A percentile compares a stretch with the other conserved stretches of the same genome.
These are phyloP conservation scores for Drosophila ercepeae DNA, from an alignment of 1,140 invertebrate species.

Conservation along the genomic window DNA sequence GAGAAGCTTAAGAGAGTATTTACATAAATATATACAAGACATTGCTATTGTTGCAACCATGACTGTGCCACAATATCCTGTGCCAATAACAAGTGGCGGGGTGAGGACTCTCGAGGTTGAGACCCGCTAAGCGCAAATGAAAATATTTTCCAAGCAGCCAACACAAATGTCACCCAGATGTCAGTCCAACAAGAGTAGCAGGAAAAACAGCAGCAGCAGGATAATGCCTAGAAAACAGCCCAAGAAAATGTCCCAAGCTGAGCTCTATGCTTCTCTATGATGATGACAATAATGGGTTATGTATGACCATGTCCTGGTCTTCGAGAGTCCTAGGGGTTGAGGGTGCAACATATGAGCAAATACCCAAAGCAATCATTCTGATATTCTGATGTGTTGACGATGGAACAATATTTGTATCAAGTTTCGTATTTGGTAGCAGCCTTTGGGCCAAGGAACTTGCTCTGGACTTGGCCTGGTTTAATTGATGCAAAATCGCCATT, in stretches of 20 bases:
- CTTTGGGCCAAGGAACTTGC: conserved; percentile 4
- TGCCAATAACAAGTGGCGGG: conserved; percentile 10
- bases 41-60: background rate
- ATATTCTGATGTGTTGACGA: conserved; percentile 46
- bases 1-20: background rate
- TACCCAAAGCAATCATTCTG: conserved; percentile 43
- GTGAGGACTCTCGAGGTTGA: background rate
- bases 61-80: background rate
- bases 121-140: conserved; percentile 55
- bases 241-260: conserved; percentile 6
- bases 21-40: too few species aligned
- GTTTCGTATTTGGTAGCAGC: conserved; percentile 10
- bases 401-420: conserved; percentile 60
- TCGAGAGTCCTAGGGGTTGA: background rate
- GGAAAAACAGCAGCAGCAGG: conserved; percentile 19
- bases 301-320: conserved; percentile 5
- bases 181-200: conserved; percentile 39
- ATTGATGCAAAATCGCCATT: conserved; percentile 30
- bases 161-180: conserved; percentile 52
- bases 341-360: conserved; percentile 44
- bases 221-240: conserved; percentile 15
- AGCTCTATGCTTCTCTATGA: too few species aligned
- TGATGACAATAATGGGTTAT: conserved; percentile 31
- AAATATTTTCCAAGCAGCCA: conserved; percentile 52
- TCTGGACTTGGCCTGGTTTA: conserved; percentile 16